Evolutionary conservation across 2,888 invertebrate species (phyloP).

Genomic region (Venusia cambrica): DNA sequence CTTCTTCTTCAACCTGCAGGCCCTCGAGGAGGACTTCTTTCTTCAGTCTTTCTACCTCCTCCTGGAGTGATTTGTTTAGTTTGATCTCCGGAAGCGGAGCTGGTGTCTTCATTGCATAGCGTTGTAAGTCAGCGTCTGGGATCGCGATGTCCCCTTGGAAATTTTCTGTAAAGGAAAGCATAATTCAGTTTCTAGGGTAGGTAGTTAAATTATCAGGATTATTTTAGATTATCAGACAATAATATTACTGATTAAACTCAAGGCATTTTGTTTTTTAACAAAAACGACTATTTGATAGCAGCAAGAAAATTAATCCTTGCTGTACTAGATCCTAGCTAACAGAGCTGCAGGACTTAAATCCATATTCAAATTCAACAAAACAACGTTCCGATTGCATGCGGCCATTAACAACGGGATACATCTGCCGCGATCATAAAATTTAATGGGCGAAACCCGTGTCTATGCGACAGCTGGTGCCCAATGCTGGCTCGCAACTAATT

Average conservation of each 20-base stretch:
- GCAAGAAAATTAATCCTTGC: too few relatives aligned
- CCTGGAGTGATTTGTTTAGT: conserved; percentile 85
- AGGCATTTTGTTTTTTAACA: too few relatives aligned
- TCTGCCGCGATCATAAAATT: conserved; percentile 69
- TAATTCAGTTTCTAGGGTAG: too few relatives aligned
- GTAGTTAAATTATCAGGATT: too few relatives aligned
- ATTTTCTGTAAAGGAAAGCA: conserved; percentile 83
- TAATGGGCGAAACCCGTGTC: conserved; percentile 59
- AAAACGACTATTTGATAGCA: too few relatives aligned
- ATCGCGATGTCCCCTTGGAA: conserved; percentile 93
- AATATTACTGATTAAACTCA: too few relatives aligned
- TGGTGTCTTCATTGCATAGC: conserved; percentile 50
- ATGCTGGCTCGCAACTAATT: conserved; percentile 68
- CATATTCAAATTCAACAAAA: conserved; percentile 39
- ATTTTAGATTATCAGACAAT: too few relatives aligned
- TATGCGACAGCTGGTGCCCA: conserved; percentile 60
- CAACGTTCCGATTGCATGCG: conserved; percentile 36
- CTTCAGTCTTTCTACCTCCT: conserved; percentile 90
- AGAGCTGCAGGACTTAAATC: too few relatives aligned
- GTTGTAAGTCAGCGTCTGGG: conserved; percentile 76
- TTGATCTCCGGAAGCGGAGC: conserved; percentile 61
- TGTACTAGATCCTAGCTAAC: too few relatives aligned
- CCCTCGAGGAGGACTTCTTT: conserved; percentile 91
- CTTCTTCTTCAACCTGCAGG: conserved; percentile 91
- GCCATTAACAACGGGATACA: conserved; percentile 58